Evolutionary conservation across 2,888 invertebrate genomes (phyloP).

Genomic region (Quadriops clusia): DNA sequence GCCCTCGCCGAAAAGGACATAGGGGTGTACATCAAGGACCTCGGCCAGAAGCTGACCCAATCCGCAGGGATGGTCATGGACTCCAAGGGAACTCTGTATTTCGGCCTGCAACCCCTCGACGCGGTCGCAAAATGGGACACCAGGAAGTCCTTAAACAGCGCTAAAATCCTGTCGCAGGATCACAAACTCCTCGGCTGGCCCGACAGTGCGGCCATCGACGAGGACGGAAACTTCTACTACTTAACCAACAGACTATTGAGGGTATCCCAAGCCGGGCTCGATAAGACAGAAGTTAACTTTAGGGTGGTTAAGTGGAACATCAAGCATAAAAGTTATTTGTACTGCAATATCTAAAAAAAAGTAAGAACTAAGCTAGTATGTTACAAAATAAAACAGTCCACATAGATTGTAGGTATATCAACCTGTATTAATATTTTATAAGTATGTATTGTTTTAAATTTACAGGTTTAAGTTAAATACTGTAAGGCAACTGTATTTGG

Average conservation of each 20-base stretch:
- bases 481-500: no score
- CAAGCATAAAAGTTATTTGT: no score
- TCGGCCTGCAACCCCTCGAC: constrained; percentile 52
- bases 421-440: no score
- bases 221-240: constrained; percentile 48
- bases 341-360: no score
- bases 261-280: no score
- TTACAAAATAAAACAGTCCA: no score
- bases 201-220: constrained; percentile 53
- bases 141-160: constrained; percentile 40
- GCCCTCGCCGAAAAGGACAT: constrained; percentile 26
- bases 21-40: constrained; percentile 39
- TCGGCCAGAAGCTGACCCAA: constrained; percentile 51
- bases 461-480: no score
- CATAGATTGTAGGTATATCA: no score
- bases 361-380: no score
- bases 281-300: no score
- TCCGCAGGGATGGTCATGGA: constrained; percentile 62
- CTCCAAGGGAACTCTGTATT: constrained; percentile 50
- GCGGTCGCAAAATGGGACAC: constrained; percentile 60
- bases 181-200: constrained; percentile 55
- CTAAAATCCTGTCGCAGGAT: constrained; percentile 51
- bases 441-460: no score
- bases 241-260: constrained; percentile 42
- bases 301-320: no score